These are phyloP conservation scores for Muscicapa striata DNA, from an alignment of 2,797 vertebrate species.

Conservation along the genomic window DNA sequence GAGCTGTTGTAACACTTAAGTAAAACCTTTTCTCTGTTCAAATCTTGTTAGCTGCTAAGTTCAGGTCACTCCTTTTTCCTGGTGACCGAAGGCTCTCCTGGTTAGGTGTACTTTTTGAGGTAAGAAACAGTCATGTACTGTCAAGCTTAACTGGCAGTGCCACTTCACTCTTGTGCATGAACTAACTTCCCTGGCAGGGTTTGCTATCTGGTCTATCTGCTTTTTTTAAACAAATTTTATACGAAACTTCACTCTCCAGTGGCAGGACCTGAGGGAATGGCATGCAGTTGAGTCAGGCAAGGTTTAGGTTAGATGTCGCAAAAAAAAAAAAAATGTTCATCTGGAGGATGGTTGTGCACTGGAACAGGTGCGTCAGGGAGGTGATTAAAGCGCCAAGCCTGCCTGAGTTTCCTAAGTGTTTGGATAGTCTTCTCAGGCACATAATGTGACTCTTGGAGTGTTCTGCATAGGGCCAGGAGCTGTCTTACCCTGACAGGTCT, in stretches of 20 bases:
- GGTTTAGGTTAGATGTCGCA: background rate
- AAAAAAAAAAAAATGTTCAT: background rate
- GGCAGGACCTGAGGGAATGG: background rate
- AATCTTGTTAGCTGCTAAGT: rapidly evolving
- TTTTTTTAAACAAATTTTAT: background rate
- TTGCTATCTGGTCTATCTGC: background rate
- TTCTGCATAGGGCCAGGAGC: background rate
- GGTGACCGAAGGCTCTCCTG: rapidly evolving
- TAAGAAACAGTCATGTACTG: background rate
- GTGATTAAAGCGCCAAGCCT: background rate
- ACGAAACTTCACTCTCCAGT: background rate
- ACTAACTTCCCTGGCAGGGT: background rate
- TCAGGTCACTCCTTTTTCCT: background rate
- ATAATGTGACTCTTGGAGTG: background rate
- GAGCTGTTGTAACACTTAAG: rapidly evolving
- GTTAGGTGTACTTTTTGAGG: background rate
- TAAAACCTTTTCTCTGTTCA: background rate
- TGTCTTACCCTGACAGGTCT: background rate
- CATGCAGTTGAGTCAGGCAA: background rate
- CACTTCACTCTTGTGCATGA: background rate
- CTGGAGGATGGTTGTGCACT: background rate
- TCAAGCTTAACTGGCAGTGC: background rate
- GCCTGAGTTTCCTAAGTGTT: background rate
- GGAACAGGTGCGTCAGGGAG: background rate
- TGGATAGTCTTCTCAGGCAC: background rate